Base-by-base conservation (phyloP, 2,113 vertebrate genomes). In the Trichechus manatus region DNA sequence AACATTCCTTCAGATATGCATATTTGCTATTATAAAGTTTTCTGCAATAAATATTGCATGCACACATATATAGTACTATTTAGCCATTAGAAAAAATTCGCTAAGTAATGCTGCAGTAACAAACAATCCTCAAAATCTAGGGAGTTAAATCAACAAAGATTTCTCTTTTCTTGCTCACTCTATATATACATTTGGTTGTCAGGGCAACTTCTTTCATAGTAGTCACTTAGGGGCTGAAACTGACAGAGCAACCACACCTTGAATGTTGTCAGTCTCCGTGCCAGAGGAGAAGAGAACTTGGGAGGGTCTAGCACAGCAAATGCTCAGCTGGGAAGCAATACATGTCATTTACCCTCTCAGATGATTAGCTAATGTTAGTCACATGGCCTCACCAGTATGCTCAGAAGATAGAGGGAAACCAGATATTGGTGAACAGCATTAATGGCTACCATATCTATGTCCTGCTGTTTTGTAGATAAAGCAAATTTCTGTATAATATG, bases 391-490 rank as follows among this genome's bases (percentile, higher is more conserved):
- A 81, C 42, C 75, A 47, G 9, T 92, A 15, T 92, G 50, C 72
- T 92, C 23, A 86, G 79, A 89, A 89, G 70, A 56, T n/a, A 70
- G 84, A 89, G 39, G 59, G 39, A 92, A 93, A 80, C 29, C 53
- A 79, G 70, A 97, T 89, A 44, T 79, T 91, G 53, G 36, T 86
- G 75, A 91, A 89, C 14, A 87, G 50, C 75, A 66, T 31, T 64
- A 61, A 91, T 91, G 56, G 63, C 36, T 93, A 53, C 83, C 72
- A 87, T 59, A 42, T 74, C 79, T 80, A 79, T 75, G n/a, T 81
- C 50, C n/a, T 95, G 33, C 80, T 86, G 88, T 94, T 96, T 89
- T 89, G 7, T 87, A 94, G 59, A 82, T 77, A 94, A 83, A 92
- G 31, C 75, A 89, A 89, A 94, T 50, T 95, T 86, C 78, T 87